A percentile compares a stretch with the other conserved stretches of the same genome.
Evolutionary conservation across 2,888 invertebrate genomes (phyloP).

Genomic region (Hypercompe scribonia): DNA sequence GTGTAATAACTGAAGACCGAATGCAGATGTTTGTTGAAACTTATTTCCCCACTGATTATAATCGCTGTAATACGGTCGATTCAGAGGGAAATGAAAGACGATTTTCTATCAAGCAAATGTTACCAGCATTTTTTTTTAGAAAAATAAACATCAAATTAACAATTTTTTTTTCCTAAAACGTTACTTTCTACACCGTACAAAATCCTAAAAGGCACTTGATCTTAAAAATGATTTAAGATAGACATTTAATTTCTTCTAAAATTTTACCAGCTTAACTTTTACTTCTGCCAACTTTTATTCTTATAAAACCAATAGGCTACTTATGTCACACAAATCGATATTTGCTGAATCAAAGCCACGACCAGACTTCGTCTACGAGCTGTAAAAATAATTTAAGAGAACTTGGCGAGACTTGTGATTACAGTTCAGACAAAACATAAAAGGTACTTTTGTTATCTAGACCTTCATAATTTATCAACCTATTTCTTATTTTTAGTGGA

Average conservation of each 20-base stretch:
- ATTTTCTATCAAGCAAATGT: too few relatives aligned
- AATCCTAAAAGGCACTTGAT: too few relatives aligned
- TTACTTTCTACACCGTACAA: too few relatives aligned
- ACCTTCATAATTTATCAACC: conserved; percentile 49
- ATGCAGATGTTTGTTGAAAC: too few relatives aligned
- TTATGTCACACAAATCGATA: conserved; percentile 2
- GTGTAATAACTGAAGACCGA: too few relatives aligned
- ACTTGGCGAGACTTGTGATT: conserved; percentile 22
- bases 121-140: too few relatives aligned
- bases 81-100: too few relatives aligned
- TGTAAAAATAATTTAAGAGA: conserved; percentile 16
- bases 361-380: conserved; percentile 1
- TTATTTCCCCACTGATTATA: too few relatives aligned
- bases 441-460: conserved; percentile 36
- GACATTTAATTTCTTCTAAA: not conserved
- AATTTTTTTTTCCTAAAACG: too few relatives aligned
- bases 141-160: too few relatives aligned
- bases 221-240: not conserved
- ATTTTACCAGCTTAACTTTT: not conserved
- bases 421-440: conserved; percentile 19
- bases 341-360: conserved; percentile 14
- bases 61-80: too few relatives aligned
- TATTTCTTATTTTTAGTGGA: conserved; percentile 37
- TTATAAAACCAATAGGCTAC: not conserved
- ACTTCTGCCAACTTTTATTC: not conserved